Base-by-base conservation (phyloP, 1,140 invertebrate species). In the Ooceraea biroi region DNA sequence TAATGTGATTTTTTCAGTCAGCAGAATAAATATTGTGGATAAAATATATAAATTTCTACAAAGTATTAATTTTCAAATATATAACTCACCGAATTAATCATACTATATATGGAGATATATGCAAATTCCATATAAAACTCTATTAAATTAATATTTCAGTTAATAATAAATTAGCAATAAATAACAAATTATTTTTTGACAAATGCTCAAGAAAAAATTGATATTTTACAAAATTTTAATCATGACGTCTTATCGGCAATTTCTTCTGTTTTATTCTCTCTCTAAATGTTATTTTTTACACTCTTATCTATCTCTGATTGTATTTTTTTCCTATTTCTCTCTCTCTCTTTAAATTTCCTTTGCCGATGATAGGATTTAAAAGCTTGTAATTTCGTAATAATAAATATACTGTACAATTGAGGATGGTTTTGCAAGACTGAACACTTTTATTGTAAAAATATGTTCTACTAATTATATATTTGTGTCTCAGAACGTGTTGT, bases 181-280 rank as follows among this genome's bases (percentile, higher is more conserved):
- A n/a, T n/a, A n/a, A n/a, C n/a, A n/a, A n/a, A n/a, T n/a, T n/a
- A n/a, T 55, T 58, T 66, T 57, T 58, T 58, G 58, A 82, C 8
- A 44, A 55, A 74, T 52, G 71, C 77, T 85, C 55, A 55, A 82
- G n/a, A n/a, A n/a, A 58, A 3, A 0, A 8, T 7, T 57, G 7
- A 58, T 60, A 3, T 72, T 65, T 63, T 19, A 4, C 8, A 72
- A 72, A 72, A 82, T 80, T 25, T 82, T 60, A 63, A 50, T 85
- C 48, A 48, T 69, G 11, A 69, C 10, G 63, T 82, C 77, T 87
- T 50, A 27, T 68, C 19, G 66, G 48, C 71, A 19, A 71, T 44
- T 36, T 61, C 0, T 69, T 19, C 25, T 44, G 11, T 50, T 61
- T 10, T 11, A 52, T 52, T 52, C 10, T 25, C 19, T 57, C 55